Evolutionary conservation across 1,140 invertebrate genomes (phyloP), one percentile per base, ranked within the genome.

Genomic region (Muscidifurax raptorellus): DNA sequence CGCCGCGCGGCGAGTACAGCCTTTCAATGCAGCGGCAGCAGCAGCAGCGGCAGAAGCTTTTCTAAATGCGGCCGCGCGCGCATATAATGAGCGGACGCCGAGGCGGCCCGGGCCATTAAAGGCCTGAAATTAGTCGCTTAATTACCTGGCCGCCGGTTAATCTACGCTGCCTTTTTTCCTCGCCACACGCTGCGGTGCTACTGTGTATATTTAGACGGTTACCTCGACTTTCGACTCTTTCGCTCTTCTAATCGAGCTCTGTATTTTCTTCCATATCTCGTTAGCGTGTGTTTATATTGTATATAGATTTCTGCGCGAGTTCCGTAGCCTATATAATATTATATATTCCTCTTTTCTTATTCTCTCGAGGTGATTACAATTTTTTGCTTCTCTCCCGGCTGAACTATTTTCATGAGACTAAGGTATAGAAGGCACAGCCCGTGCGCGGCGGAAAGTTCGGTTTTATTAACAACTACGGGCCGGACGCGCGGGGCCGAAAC

Each of bases 41-140:
- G 32, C 32, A 36, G 18, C 52, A 59, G 71, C 27, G 9, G 28
- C 28, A 67, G 67, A n/a, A 27, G 28, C 30, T 72, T 32, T 72
- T 72, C 71, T 72, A 72, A 72, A 72, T 72, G 32, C 71, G 22
- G 13, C 28, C 28, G 71, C 15, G 71, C 30, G 30, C 13, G 71
- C 32, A 32, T 36, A 72, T 72, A 72, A 72, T n/a, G 22, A 79
- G 52, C 28, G 30, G 18, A 36, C 28, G 52, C 5, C 5, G 44
- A 6, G 7, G 44, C 44, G 44, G 44, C 12, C 44, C 44, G 59
- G 40, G 52, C 22, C 59, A 79, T 67, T 79, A 79, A 79, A 66
- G 30, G 36, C 27, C 59, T 79, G 77, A 36, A 79, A 79, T 79
- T 79, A 79, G 59, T 79, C 13, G 59, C 52, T 79, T 79, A 79